Evolutionary conservation across 2,888 invertebrate genomes (phyloP).

Genomic region (Dexiosoma caninum): DNA sequence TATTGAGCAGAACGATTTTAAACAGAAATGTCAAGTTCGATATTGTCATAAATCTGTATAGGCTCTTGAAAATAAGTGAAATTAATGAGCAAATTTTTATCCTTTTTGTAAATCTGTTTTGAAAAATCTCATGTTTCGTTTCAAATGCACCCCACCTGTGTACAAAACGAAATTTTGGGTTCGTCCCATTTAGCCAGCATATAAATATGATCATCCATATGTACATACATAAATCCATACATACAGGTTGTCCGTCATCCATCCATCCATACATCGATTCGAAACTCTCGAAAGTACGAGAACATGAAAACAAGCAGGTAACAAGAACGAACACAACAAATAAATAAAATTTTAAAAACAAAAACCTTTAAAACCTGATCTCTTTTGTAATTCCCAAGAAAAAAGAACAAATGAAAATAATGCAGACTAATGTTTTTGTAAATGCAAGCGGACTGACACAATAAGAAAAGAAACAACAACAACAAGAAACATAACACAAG

Average conservation of each 20-base stretch:
- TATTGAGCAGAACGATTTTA: neutral
- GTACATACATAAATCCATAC: too few relatives aligned
- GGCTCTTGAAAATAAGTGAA: conserved; percentile 33
- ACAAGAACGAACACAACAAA: conserved; percentile 32
- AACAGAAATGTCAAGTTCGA: conserved; percentile 51
- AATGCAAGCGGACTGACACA: neutral
- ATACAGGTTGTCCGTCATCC: conserved; percentile 43
- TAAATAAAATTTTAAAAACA: conserved; percentile 3
- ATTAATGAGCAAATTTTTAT: conserved; percentile 54
- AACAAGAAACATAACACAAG: neutral
- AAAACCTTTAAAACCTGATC: conserved; percentile 46
- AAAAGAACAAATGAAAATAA: conserved; percentile 27
- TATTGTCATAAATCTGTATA: conserved; percentile 50
- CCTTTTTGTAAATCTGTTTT: conserved; percentile 43
- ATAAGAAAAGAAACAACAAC: neutral
- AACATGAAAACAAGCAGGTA: conserved; percentile 55
- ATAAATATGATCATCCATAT: neutral
- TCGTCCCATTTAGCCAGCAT: conserved; percentile 22
- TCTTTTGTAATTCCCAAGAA: conserved; percentile 57
- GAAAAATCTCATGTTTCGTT: conserved; percentile 60
- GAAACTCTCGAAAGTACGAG: conserved; percentile 6
- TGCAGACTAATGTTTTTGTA: neutral
- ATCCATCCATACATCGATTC: neutral
- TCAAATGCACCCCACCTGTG: conserved; percentile 50
- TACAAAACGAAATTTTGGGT: conserved; percentile 32